phyloP scores from a whole-genome alignment of 2,888 invertebrate species.

The Tortrix viridana region DNA sequence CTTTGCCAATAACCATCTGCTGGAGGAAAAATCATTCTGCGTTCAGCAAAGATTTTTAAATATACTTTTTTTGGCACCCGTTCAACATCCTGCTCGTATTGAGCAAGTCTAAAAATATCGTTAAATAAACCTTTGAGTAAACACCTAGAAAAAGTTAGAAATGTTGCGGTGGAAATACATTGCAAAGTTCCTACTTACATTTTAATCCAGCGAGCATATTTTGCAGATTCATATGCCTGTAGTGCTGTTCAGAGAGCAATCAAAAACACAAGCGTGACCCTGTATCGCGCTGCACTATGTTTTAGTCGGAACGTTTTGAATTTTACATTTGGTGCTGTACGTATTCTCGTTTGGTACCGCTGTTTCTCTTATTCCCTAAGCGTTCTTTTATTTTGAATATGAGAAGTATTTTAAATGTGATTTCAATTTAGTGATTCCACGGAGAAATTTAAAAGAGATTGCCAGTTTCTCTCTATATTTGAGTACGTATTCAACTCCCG shows the following conservation, averaged over 20 bases:
- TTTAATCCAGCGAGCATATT: conserved; percentile 46
- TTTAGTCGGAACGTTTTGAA: conserved; percentile 71
- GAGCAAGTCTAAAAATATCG: too few relatives aligned
- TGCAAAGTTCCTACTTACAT: neutral
- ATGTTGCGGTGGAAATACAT: too few relatives aligned
- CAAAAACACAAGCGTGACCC: conserved; percentile 69
- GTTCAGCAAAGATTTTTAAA: conserved; percentile 36
- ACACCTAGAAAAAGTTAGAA: too few relatives aligned
- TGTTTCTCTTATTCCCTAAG: neutral
- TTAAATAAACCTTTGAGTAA: too few relatives aligned
- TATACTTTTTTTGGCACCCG: neutral
- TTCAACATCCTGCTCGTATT: too few relatives aligned
- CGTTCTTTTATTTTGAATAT: conserved; percentile 1
- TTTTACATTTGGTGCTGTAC: conserved; percentile 59
- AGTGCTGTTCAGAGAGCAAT: conserved; percentile 71
- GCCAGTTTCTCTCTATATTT: too few relatives aligned
- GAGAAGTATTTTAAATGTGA: neutral
- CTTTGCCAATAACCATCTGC: conserved; percentile 70
- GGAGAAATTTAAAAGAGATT: too few relatives aligned
- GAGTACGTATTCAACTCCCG: neutral
- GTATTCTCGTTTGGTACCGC: conserved; percentile 17
- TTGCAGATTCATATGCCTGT: conserved; percentile 62
- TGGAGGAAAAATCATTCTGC: conserved; percentile 60
- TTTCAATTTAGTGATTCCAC: neutral
- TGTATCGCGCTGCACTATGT: conserved; percentile 62